A percentile compares a stretch with the other conserved stretches of the same genome.
Conservation (phyloP, 2,888 invertebrate genomes). For the Stramonita haemastoma region DNA sequence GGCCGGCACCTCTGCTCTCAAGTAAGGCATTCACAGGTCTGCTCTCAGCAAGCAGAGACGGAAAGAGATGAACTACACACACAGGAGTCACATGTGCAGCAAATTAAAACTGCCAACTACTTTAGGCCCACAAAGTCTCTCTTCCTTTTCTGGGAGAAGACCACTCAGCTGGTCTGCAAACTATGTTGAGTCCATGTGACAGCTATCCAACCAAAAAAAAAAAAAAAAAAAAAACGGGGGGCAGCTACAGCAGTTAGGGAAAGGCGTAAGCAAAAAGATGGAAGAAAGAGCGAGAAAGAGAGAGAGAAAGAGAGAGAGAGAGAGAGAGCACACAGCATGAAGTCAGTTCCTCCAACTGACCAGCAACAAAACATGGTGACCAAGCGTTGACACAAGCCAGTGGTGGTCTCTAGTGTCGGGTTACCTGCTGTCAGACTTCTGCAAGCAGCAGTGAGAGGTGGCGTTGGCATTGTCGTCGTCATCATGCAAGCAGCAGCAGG, state of each 20-base stretch:
- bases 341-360: not conserved
- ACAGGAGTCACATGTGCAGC: too few species aligned
- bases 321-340: not conserved
- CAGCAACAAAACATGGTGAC: conserved; percentile 3
- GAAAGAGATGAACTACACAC: not conserved
- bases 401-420: not conserved
- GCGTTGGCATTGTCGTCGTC: not conserved
- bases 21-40: not conserved
- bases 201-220: not conserved
- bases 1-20: not conserved
- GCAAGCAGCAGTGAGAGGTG: conserved; percentile 2
- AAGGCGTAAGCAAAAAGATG: not conserved
- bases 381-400: not conserved
- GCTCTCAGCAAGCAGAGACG: not conserved
- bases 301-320: too few species aligned
- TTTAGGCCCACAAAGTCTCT: too few species aligned
- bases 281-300: not conserved
- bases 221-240: not conserved
- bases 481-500: conserved; percentile 17
- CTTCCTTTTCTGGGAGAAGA: too few species aligned
- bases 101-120: not conserved
- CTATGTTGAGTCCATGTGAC: too few species aligned
- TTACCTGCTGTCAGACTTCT: not conserved
- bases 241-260: not conserved
- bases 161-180: too few species aligned